Evolutionary conservation across 2,113 vertebrate species (phyloP).

Genomic region (Electrona antarctica): DNA sequence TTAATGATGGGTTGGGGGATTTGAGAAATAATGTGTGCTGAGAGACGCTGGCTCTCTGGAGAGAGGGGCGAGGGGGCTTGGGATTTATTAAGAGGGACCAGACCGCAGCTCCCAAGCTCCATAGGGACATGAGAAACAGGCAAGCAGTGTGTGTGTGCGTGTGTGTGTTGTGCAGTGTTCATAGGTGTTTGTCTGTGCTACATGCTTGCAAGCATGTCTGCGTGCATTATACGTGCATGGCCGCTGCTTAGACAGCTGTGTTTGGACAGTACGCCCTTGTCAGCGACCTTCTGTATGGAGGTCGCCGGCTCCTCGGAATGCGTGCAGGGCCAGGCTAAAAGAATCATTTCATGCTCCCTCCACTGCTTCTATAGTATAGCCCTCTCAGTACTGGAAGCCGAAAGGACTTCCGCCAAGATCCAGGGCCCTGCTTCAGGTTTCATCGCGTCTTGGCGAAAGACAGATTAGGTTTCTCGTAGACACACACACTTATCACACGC

Average conservation of each 20-base stretch:
- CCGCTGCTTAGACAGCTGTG: slow-evolving; percentile 68
- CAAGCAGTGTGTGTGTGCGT: slow-evolving; percentile 34
- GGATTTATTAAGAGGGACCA: slow-evolving; percentile 61
- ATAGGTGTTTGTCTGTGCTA: no score
- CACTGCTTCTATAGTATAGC: slow-evolving; percentile 14
- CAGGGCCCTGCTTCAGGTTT: slow-evolving; percentile 29
- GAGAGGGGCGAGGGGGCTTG: slow-evolving; percentile 28
- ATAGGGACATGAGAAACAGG: slow-evolving; percentile 41
- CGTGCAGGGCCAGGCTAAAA: slow-evolving; percentile 12
- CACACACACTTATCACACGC: slow-evolving; percentile 8
- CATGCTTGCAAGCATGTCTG: neutral
- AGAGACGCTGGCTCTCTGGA: slow-evolving; percentile 65
- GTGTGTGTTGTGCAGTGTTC: neutral
- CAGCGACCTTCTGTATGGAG: slow-evolving; percentile 58
- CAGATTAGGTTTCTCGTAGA: slow-evolving; percentile 41
- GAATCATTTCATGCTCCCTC: slow-evolving; percentile 33
- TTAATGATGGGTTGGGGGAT: slow-evolving; percentile 55
- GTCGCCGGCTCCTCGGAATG: slow-evolving; percentile 24
- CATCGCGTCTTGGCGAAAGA: slow-evolving; percentile 37
- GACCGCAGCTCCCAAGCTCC: slow-evolving; percentile 40
- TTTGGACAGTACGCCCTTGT: slow-evolving; percentile 72
- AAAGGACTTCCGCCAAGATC: slow-evolving; percentile 35
- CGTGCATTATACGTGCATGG: slow-evolving; percentile 10
- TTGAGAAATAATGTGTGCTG: slow-evolving; percentile 71
- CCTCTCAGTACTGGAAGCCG: neutral